Conservation (phyloP, 2,888 invertebrate species). For the Euzetes globulus region DNA sequence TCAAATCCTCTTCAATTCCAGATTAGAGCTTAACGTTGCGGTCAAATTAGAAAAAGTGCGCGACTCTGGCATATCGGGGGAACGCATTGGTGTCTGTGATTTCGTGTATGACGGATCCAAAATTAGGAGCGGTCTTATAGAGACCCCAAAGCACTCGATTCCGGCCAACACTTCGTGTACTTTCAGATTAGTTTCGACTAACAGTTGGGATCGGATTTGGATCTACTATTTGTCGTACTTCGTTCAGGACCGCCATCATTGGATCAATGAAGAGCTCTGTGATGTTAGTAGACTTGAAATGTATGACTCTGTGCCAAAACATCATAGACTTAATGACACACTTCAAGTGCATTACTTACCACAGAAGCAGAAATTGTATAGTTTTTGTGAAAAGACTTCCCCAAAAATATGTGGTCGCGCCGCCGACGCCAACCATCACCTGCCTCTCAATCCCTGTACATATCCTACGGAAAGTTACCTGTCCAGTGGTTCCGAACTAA, state of each 20-base stretch:
- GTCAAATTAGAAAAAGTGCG: conserved; percentile 64
- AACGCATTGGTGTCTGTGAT: conserved; percentile 36
- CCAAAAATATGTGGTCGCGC: conserved; percentile 43
- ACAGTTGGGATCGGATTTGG: conserved; percentile 57
- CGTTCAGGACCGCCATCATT: conserved; percentile 54
- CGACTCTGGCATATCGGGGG: conserved; percentile 10
- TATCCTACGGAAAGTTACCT: conserved; percentile 63
- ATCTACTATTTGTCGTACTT: conserved; percentile 77
- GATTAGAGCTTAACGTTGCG: conserved; percentile 67
- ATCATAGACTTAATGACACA: conserved; percentile 15
- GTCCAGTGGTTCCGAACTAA: conserved; percentile 64
- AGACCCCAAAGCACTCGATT: conserved; percentile 55
- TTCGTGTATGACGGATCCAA: conserved; percentile 26
- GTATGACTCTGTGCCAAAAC: conserved; percentile 36
- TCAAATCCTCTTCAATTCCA: conserved; percentile 65
- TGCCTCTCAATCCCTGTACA: conserved; percentile 43
- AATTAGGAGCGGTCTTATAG: conserved; percentile 34
- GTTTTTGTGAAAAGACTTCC: conserved; percentile 43
- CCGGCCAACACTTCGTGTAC: conserved; percentile 74
- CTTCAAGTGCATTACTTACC: neutral
- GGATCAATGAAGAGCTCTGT: conserved; percentile 38
- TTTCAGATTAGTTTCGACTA: conserved; percentile 59
- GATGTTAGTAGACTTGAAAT: conserved; percentile 40
- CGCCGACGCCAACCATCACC: conserved; percentile 40
- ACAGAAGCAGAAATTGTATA: neutral